These are phyloP conservation scores for Pipistrellus nathusii DNA, from an alignment of 2,797 vertebrate genomes.

Conservation along the genomic window DNA sequence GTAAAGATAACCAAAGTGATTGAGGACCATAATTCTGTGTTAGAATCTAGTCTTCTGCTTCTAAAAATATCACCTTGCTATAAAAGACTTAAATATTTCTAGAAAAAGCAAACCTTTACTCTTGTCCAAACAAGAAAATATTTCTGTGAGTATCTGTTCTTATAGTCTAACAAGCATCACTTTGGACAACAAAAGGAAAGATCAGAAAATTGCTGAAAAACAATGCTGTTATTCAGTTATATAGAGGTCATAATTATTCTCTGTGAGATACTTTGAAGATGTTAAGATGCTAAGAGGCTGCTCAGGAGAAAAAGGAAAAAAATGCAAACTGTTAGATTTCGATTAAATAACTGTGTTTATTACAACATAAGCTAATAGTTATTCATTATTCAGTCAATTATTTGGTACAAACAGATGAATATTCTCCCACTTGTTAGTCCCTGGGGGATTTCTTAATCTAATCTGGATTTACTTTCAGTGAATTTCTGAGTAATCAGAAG, in stretches of 20 bases:
- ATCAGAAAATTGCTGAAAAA: slow-evolving; percentile 44
- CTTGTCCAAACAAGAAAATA: not conserved
- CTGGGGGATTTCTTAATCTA: slow-evolving; percentile 86
- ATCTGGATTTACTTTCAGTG: slow-evolving; percentile 87
- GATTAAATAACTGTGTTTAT: slow-evolving; percentile 85
- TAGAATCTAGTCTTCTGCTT: not conserved
- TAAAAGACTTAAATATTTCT: not conserved
- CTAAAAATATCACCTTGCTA: not conserved
- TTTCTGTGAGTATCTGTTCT: slow-evolving; percentile 15
- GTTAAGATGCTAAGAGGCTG: slow-evolving; percentile 80
- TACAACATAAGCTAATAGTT: slow-evolving; percentile 86
- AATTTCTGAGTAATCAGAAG: slow-evolving; percentile 86
- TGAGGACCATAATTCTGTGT: not conserved
- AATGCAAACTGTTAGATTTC: slow-evolving; percentile 78
- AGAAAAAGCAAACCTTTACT: not conserved
- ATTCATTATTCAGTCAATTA: slow-evolving; percentile 85
- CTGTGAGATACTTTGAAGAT: slow-evolving; percentile 69
- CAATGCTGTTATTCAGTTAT: slow-evolving; percentile 50
- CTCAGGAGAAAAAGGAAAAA: slow-evolving; percentile 64
- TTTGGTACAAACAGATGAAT: slow-evolving; percentile 85
- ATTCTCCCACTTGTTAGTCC: slow-evolving; percentile 84
- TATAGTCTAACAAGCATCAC: slow-evolving; percentile 52
- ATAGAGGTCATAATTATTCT: slow-evolving; percentile 64
- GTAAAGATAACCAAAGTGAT: not conserved
- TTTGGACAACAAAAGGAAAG: slow-evolving; percentile 67